Percentiles rank a stretch among this genome's conserved stretches.
These are phyloP conservation scores for Gymnobelideus leadbeateri DNA, from an alignment of 2,113 vertebrate species.

Conservation along the genomic window DNA sequence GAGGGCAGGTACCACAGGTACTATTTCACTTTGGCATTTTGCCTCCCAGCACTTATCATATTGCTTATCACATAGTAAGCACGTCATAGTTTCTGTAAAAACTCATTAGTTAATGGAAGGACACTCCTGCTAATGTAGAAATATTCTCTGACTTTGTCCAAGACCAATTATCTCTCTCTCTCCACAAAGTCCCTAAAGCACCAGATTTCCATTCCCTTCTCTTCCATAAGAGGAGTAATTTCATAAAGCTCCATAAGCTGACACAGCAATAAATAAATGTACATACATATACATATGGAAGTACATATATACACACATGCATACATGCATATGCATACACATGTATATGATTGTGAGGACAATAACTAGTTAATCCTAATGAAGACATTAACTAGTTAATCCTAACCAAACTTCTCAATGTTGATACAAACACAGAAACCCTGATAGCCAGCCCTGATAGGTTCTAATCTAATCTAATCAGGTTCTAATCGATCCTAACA, in stretches of 20 bases:
- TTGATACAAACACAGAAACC: not conserved
- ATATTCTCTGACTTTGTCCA: not conserved
- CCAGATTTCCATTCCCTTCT: too few species aligned
- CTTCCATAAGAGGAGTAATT: too few species aligned
- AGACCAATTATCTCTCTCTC: not conserved
- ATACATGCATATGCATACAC: too few species aligned
- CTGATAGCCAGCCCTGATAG: constrained; percentile 20
- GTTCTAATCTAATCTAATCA: too few species aligned
- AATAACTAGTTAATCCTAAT: not conserved
- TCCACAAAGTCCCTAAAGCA: not conserved
- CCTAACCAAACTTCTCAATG: not conserved
- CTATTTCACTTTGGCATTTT: not conserved
- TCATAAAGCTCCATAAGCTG: too few species aligned
- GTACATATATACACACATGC: too few species aligned
- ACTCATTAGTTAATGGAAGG: not conserved
- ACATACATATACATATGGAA: too few species aligned
- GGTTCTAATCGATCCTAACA: not conserved
- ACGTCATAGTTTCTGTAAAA: not conserved
- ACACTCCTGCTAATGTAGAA: not conserved
- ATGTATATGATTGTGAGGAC: too few species aligned
- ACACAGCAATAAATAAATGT: too few species aligned
- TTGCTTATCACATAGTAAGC: not conserved
- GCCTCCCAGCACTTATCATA: not conserved
- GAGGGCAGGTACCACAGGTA: not conserved
- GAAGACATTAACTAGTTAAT: not conserved